phyloP scores from a whole-genome alignment of 1,140 invertebrate species.

The Sogatella furcifera region DNA sequence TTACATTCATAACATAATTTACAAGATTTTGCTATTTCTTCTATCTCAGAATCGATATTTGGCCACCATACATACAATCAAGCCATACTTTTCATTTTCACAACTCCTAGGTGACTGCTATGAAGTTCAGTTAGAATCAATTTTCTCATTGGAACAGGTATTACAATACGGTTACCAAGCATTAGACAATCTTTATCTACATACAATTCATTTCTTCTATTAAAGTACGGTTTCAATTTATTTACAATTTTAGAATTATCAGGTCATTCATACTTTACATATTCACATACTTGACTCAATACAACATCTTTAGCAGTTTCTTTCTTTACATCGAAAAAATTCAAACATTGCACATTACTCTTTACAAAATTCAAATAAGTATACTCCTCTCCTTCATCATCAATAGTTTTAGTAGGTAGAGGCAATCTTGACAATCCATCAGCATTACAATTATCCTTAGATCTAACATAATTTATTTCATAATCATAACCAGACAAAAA shows the following conservation, averaged over 20 bases:
- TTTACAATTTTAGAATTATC: background rate
- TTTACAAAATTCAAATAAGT: background rate
- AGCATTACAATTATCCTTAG: background rate
- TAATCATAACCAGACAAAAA: slow-evolving; percentile 5
- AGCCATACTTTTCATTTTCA: slow-evolving; percentile 32
- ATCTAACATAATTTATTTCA: background rate
- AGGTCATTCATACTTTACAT: background rate
- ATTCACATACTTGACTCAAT: background rate
- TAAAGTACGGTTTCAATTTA: slow-evolving; percentile 1
- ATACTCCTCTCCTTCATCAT: background rate
- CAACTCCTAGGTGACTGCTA: slow-evolving; percentile 27
- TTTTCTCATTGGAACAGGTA: slow-evolving; percentile 23
- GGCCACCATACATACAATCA: slow-evolving; percentile 31
- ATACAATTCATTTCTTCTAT: slow-evolving; percentile 1
- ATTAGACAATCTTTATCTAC: slow-evolving; percentile 12
- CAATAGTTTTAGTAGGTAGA: background rate
- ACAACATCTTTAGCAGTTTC: background rate
- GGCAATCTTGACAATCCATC: slow-evolving; percentile 2
- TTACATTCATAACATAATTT: slow-evolving; percentile 6
- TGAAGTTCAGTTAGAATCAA: slow-evolving; percentile 28
- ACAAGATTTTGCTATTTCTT: slow-evolving; percentile 13
- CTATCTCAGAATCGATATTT: slow-evolving; percentile 30
- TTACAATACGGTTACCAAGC: slow-evolving; percentile 21
- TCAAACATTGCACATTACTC: background rate
- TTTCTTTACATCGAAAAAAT: background rate